Conservation (phyloP, 1,140 invertebrate species). For the Pachypsylla venusta region DNA sequence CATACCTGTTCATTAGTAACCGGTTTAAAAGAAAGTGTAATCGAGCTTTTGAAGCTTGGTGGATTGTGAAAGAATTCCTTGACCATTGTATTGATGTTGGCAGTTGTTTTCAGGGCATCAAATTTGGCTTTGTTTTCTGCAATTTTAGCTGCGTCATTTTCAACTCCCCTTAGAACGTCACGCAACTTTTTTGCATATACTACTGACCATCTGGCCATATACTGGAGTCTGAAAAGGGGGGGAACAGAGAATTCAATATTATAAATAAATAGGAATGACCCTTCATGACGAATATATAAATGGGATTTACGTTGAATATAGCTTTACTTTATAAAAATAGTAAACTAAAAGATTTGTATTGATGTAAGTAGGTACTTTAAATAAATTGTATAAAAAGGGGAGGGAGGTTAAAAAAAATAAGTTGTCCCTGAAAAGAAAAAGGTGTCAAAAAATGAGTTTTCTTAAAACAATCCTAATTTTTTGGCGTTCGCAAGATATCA, state of each 20-base stretch:
- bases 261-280: background rate
- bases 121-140: conserved; percentile 76
- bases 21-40: conserved; percentile 77
- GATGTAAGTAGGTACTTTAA: too few species aligned
- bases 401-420: too few species aligned
- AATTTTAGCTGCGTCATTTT: conserved; percentile 50
- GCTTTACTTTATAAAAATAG: too few species aligned
- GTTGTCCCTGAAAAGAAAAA: too few species aligned
- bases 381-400: too few species aligned
- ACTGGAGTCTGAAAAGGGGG: conserved; percentile 51
- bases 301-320: too few species aligned
- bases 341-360: too few species aligned
- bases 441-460: too few species aligned
- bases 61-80: conserved; percentile 89
- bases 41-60: conserved; percentile 73
- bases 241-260: conserved; percentile 7
- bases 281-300: too few species aligned
- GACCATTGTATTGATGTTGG: conserved; percentile 85
- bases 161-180: conserved; percentile 68
- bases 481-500: too few species aligned
- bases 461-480: too few species aligned
- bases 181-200: conserved; percentile 82
- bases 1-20: too few species aligned
- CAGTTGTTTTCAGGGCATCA: conserved; percentile 72
- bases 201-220: conserved; percentile 81